These are phyloP conservation scores for Syritta pipiens DNA, from an alignment of 2,888 invertebrate genomes.

Conservation along the genomic window DNA sequence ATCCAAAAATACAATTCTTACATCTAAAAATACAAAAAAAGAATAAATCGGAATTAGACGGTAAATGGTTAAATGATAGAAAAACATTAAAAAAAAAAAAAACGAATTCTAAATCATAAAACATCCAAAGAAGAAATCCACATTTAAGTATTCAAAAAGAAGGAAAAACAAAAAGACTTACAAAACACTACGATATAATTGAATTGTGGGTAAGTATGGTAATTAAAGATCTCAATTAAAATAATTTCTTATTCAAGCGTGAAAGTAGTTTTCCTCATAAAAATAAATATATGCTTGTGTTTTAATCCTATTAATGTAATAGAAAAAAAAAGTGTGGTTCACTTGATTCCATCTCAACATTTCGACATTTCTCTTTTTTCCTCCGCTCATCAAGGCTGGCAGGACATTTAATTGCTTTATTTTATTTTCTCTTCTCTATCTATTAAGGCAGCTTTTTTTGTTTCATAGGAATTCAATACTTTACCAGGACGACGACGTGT, in stretches of 20 bases:
- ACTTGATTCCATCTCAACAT: slow-evolving; percentile 34
- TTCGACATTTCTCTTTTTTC: not conserved
- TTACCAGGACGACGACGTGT: slow-evolving; percentile 10
- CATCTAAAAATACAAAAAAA: slow-evolving; percentile 37
- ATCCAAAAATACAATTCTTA: slow-evolving; percentile 59
- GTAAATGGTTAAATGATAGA: slow-evolving; percentile 35
- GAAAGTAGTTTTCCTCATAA: slow-evolving; percentile 30
- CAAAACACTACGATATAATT: slow-evolving; percentile 32
- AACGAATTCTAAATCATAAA: slow-evolving; percentile 34
- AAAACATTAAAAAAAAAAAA: slow-evolving; percentile 40
- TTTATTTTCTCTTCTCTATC: slow-evolving; percentile 21
- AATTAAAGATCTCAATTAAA: slow-evolving; percentile 26
- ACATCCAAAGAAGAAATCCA: slow-evolving; percentile 22
- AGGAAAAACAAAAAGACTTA: no score
- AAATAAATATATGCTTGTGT: slow-evolving; percentile 52
- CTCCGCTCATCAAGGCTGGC: slow-evolving; percentile 2
- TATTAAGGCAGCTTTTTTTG: slow-evolving; percentile 58
- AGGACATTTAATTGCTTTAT: not conserved
- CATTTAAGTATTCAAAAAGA: slow-evolving; percentile 37
- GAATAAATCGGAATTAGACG: slow-evolving; percentile 21
- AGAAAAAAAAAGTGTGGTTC: no score
- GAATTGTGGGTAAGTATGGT: slow-evolving; percentile 12
- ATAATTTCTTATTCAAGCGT: slow-evolving; percentile 11
- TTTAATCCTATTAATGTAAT: slow-evolving; percentile 68
- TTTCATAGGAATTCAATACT: slow-evolving; percentile 47